phyloP scores from a whole-genome alignment of 2,888 invertebrate species.

The Sphaerophoria rueppellii region DNA sequence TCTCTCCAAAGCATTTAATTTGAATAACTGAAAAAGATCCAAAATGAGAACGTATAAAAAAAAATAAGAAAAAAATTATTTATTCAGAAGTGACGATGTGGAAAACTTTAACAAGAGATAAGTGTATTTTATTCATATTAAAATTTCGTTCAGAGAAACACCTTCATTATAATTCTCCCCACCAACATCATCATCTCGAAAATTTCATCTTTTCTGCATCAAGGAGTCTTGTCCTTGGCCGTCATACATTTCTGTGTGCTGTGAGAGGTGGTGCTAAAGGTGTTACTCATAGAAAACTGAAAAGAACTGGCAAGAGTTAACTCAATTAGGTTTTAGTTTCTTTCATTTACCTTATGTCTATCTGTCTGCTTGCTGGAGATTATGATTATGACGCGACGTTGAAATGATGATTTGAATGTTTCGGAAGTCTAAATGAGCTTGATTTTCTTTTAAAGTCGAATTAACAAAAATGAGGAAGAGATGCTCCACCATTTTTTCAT shows the following conservation, averaged over 20 bases:
- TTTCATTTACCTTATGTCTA: conserved; percentile 31
- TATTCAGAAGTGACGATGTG: conserved; percentile 58
- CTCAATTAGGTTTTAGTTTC: conserved; percentile 50
- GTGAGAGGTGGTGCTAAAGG: not conserved
- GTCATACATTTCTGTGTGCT: not conserved
- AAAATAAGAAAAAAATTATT: not conserved
- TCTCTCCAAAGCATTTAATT: too few relatives aligned
- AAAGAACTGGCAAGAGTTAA: conserved; percentile 30
- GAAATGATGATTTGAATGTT: conserved; percentile 5
- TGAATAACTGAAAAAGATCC: not conserved
- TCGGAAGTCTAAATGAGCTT: conserved; percentile 37
- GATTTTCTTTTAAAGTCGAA: conserved; percentile 16
- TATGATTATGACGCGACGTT: too few relatives aligned
- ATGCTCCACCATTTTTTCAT: too few relatives aligned
- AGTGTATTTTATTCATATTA: conserved; percentile 57
- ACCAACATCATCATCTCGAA: conserved; percentile 13
- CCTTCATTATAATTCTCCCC: conserved; percentile 43
- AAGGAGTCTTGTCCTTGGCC: conserved; percentile 5
- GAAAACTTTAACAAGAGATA: conserved; percentile 36
- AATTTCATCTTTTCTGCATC: not conserved
- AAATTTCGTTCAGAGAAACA: conserved; percentile 42
- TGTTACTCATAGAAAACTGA: conserved; percentile 4
- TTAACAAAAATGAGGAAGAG: not conserved
- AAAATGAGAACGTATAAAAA: not conserved
- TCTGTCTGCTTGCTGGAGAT: not conserved